phyloP scores from a whole-genome alignment of 2,888 invertebrate genomes.

The Odontothrips loti region DNA sequence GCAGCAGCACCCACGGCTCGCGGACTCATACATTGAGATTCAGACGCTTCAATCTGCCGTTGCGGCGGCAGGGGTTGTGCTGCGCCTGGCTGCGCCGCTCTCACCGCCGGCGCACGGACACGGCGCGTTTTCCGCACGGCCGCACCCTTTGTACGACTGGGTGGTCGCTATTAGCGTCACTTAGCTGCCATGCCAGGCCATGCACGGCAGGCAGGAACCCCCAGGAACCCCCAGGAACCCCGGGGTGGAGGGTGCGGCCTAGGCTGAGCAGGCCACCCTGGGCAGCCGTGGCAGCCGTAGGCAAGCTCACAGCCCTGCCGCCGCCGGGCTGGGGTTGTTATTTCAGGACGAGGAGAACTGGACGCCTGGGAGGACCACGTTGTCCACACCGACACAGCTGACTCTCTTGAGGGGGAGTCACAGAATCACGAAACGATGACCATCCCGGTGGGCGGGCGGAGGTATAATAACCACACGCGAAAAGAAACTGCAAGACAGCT shows the following conservation, averaged over 20 bases:
- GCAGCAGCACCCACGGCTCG: too few species aligned
- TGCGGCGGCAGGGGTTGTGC: background rate
- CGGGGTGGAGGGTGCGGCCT: too few species aligned
- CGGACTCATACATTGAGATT: background rate
- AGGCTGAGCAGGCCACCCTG: background rate
- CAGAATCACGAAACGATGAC: too few species aligned
- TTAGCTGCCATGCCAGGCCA: background rate
- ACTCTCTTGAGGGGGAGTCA: too few species aligned
- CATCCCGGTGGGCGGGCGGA: too few species aligned
- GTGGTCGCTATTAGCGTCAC: conserved; percentile 15
- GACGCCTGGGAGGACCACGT: too few species aligned
- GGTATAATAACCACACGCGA: too few species aligned
- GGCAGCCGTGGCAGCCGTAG: background rate
- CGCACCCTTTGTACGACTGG: background rate
- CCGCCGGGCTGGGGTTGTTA: background rate
- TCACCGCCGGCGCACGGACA: background rate
- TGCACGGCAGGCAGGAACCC: background rate
- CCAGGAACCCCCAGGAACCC: too few species aligned
- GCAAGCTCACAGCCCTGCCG: background rate
- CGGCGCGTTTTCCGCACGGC: background rate
- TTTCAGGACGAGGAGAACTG: background rate
- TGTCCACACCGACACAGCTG: too few species aligned
- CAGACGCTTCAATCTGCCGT: background rate
- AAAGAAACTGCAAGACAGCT: too few species aligned
- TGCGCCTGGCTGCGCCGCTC: background rate